Evolutionary conservation across 2,888 invertebrate species (phyloP).

Genomic region (Chaitophorus viminalis): DNA sequence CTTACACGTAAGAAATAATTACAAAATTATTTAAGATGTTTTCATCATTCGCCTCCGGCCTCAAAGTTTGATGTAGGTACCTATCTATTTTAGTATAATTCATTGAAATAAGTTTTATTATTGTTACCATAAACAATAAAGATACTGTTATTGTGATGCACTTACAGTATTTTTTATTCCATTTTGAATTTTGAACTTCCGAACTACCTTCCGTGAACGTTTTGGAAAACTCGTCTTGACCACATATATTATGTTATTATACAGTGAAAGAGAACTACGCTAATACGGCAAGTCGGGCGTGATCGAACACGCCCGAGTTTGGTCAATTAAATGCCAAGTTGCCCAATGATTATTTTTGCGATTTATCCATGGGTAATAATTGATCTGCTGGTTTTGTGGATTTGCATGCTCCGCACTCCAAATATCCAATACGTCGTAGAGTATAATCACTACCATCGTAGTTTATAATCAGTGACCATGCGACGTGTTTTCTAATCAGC

Average conservation of each 20-base stretch:
- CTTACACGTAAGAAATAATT: too few species aligned
- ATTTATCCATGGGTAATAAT: conserved; percentile 27
- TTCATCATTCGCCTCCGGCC: too few species aligned
- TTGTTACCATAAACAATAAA: too few species aligned
- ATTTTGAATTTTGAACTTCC: conserved; percentile 16
- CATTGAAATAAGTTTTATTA: too few species aligned
- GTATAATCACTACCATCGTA: conserved; percentile 17
- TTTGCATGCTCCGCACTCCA: not conserved
- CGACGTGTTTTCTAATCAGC: conserved; percentile 43
- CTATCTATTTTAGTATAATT: too few species aligned
- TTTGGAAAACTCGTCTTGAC: conserved; percentile 17
- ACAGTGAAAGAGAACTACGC: conserved; percentile 28
- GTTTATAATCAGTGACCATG: conserved; percentile 6
- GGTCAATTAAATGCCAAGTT: conserved; percentile 46
- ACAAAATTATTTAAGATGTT: too few species aligned
- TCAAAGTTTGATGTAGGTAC: too few species aligned
- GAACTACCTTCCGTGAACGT: not conserved
- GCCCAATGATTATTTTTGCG: conserved; percentile 38
- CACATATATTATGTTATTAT: not conserved
- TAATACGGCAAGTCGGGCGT: conserved; percentile 33
- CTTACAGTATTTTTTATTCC: not conserved
- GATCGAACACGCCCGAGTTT: conserved; percentile 47
- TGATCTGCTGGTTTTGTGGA: conserved; percentile 13
- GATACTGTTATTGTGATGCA: too few species aligned
- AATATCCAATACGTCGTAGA: not conserved